Conservation (phyloP, 2,113 vertebrate species). For the Nibea coibor region DNA sequence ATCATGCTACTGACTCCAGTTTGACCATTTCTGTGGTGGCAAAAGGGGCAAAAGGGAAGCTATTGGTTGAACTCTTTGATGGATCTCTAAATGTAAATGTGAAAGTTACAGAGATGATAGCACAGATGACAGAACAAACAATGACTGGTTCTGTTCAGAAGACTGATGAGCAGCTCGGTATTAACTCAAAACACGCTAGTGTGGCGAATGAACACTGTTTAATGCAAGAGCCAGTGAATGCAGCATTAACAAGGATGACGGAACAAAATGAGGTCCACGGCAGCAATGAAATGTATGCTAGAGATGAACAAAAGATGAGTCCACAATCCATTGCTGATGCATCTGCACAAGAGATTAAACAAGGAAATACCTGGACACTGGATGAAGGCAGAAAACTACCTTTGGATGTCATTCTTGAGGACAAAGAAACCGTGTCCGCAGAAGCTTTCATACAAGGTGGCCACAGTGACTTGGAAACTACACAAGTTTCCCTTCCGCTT, state of each 20-base stretch:
- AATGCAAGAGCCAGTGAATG: neutral
- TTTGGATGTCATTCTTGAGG: slow-evolving; percentile 82
- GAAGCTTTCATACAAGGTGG: slow-evolving; percentile 68
- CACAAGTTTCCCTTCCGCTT: neutral
- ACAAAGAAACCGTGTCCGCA: slow-evolving; percentile 72
- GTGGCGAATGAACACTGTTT: neutral
- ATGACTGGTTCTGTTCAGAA: neutral
- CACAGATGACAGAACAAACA: neutral
- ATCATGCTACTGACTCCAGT: slow-evolving; percentile 74
- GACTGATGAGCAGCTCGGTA: neutral
- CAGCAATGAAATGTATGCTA: neutral
- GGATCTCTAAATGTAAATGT: slow-evolving; percentile 84
- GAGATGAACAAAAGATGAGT: neutral
- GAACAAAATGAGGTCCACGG: slow-evolving; percentile 19
- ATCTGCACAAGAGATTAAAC: neutral
- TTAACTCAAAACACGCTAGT: neutral
- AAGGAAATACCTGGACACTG: neutral
- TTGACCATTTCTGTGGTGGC: slow-evolving; percentile 85
- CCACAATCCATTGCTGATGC: neutral
- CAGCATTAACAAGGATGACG: neutral
- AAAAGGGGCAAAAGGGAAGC: slow-evolving; percentile 86
- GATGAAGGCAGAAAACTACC: slow-evolving; percentile 8
- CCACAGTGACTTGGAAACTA: slow-evolving; percentile 9
- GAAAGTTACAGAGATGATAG: slow-evolving; percentile 79
- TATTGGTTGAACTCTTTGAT: slow-evolving; percentile 88